phyloP scores from a whole-genome alignment of 1,140 invertebrate genomes.

The Drosophila dunni region DNA sequence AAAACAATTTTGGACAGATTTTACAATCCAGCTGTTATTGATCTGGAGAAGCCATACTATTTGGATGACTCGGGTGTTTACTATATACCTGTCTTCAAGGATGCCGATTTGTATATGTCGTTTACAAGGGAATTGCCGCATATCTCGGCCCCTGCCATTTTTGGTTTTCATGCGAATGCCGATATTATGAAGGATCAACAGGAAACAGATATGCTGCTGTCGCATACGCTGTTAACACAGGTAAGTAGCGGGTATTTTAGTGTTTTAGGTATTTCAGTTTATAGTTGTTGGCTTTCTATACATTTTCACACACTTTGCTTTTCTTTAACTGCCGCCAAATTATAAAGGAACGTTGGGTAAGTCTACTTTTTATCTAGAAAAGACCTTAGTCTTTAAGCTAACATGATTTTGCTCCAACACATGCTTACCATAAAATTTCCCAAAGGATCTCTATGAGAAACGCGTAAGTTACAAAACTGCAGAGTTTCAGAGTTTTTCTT shows the following conservation, averaged over 20 bases:
- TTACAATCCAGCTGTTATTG: conserved; percentile 88
- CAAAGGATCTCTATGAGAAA: conserved; percentile 74
- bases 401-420: background rate
- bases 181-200: conserved; percentile 97
- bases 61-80: conserved; percentile 90
- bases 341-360: conserved; percentile 74
- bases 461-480: conserved; percentile 63
- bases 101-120: conserved; percentile 91
- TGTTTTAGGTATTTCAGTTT: background rate
- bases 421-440: background rate
- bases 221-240: conserved; percentile 93
- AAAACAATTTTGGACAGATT: conserved; percentile 93
- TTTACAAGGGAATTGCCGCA: conserved; percentile 92
- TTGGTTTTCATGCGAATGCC: conserved; percentile 97
- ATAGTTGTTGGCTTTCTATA: background rate
- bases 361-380: conserved; percentile 7
- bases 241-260: conserved; percentile 48
- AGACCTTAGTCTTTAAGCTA: background rate
- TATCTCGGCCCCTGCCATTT: conserved; percentile 93
- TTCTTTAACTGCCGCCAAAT: background rate
- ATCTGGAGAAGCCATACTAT: conserved; percentile 86
- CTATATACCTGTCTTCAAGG: conserved; percentile 90
- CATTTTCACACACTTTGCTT: conserved; percentile 1
- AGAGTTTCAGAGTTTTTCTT: conserved; percentile 5
- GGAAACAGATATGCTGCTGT: conserved; percentile 92